Evolutionary conservation across 2,888 invertebrate species (phyloP).

Genomic region (Fragum sueziense): DNA sequence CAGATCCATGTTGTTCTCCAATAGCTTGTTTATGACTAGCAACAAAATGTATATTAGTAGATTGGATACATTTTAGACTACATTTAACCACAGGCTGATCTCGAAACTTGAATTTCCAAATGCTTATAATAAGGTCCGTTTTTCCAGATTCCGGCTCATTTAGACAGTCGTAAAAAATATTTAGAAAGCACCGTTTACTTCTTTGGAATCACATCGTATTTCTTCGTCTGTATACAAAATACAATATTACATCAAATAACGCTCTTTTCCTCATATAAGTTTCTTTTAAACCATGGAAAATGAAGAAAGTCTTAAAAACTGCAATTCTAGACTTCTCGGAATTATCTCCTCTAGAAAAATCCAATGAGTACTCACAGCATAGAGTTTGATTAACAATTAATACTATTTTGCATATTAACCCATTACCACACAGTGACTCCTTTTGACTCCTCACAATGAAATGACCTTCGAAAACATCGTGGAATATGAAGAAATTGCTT

Average conservation of each 20-base stretch:
- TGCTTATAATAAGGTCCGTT: too few species aligned
- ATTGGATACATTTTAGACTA: too few species aligned
- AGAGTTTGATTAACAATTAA: too few species aligned
- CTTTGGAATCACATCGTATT: conserved; percentile 8
- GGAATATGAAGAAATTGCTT: conserved; percentile 6
- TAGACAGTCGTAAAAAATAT: conserved; percentile 6
- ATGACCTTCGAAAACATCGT: too few species aligned
- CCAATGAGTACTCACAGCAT: too few species aligned
- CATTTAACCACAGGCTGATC: too few species aligned
- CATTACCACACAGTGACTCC: not conserved
- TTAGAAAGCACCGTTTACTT: not conserved
- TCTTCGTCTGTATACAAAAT: not conserved
- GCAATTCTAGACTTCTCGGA: not conserved
- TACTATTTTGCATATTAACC: not conserved
- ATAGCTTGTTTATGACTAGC: too few species aligned
- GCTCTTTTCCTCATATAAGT: not conserved
- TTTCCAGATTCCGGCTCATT: too few species aligned
- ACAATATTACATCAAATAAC: not conserved
- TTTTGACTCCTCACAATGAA: not conserved
- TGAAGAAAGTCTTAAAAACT: not conserved
- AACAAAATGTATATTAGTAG: too few species aligned
- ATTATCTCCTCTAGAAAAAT: too few species aligned
- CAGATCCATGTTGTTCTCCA: too few species aligned
- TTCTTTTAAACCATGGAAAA: not conserved
- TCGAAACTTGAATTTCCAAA: too few species aligned